Percentiles rank a stretch among this genome's conserved stretches.
Conservation (phyloP, 2,797 vertebrate species). For the Lepidocolaptes lacrymiger region DNA sequence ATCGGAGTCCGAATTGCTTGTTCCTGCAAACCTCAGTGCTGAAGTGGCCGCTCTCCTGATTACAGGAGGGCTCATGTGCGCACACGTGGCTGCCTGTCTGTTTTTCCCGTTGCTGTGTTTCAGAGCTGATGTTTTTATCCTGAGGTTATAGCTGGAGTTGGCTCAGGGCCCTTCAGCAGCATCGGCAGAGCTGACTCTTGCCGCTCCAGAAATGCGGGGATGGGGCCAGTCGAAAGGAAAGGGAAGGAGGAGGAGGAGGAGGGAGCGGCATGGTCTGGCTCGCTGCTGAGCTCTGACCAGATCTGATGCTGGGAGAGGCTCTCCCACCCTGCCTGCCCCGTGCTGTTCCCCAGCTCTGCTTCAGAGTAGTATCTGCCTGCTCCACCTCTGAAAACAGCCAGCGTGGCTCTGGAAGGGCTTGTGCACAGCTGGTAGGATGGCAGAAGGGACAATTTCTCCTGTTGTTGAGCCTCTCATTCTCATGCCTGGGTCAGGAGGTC, state of each 20-base stretch:
- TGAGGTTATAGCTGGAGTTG: not conserved
- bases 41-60: not conserved
- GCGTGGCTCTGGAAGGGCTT: not conserved
- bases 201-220: not conserved
- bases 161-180: slow-evolving; percentile 12
- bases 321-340: not conserved
- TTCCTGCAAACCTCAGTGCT: not conserved
- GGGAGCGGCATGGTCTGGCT: not conserved
- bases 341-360: not conserved
- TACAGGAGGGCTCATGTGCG: not conserved
- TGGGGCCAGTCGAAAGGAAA: not conserved
- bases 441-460: not conserved
- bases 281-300: not conserved
- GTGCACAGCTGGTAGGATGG: not conserved
- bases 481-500: not conserved
- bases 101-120: slow-evolving; percentile 54
- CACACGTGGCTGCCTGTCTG: not conserved
- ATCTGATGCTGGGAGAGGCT: slow-evolving; percentile 3
- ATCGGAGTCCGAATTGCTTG: accelerated
- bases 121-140: slow-evolving; percentile 37
- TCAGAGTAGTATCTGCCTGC: not conserved
- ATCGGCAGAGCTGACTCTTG: slow-evolving; percentile 25
- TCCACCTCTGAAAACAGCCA: not conserved
- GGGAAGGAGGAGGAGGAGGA: not conserved
- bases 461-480: not conserved